A percentile compares a stretch with the other conserved stretches of the same genome.
Conservation (phyloP, 2,888 invertebrate species). For the Blomia tropicalis region DNA sequence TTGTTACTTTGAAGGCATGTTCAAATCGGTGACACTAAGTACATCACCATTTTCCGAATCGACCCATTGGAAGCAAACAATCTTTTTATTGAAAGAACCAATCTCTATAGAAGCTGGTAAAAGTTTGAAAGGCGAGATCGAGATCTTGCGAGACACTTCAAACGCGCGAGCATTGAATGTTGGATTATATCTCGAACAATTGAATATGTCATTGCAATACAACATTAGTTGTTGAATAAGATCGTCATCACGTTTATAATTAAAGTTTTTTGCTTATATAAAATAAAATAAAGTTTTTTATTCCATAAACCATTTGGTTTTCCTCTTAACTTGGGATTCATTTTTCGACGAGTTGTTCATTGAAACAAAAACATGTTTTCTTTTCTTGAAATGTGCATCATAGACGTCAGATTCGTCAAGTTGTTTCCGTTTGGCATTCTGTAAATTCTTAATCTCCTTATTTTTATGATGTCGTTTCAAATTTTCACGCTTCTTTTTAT, state of each 20-base stretch:
- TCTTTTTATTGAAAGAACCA: slow-evolving; percentile 63
- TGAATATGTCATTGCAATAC: background rate
- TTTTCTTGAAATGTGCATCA: slow-evolving; percentile 16
- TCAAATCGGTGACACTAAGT: slow-evolving; percentile 42
- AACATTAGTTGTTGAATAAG: background rate
- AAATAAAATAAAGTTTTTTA: no score
- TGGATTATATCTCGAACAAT: background rate
- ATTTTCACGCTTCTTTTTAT: background rate
- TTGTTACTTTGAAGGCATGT: slow-evolving; percentile 50
- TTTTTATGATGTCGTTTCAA: slow-evolving; percentile 9
- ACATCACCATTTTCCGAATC: slow-evolving; percentile 55
- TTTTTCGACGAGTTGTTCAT: background rate
- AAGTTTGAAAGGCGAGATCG: slow-evolving; percentile 24
- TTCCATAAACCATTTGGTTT: slow-evolving; percentile 14
- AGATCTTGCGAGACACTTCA: slow-evolving; percentile 19
- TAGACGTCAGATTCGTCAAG: background rate
- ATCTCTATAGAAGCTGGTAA: slow-evolving; percentile 52
- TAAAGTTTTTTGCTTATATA: background rate
- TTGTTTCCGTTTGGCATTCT: background rate
- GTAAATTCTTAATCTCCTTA: background rate
- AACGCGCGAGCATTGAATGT: slow-evolving; percentile 19
- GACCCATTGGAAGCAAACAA: slow-evolving; percentile 90
- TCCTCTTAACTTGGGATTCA: background rate
- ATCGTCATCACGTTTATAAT: background rate
- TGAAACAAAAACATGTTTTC: background rate